Evolutionary conservation across 2,888 invertebrate species (phyloP), one percentile per base, ranked within the genome.

Genomic region (Chrysolina oricalcia): DNA sequence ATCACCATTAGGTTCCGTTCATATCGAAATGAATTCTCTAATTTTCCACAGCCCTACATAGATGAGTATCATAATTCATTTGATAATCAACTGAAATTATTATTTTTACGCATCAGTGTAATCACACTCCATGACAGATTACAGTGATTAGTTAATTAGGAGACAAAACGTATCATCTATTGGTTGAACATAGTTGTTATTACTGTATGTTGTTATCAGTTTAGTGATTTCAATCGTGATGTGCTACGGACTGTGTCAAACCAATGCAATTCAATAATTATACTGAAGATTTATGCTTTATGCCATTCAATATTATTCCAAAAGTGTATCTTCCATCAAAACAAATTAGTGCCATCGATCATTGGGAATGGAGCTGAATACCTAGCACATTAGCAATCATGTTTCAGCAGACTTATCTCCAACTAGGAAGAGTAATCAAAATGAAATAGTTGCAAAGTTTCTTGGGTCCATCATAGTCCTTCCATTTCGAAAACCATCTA

Each of bases 261-360:
- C 35, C 15, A 27, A 65, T 59, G 65, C 68, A 72, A 78, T 78
- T 78, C 74, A 78, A 78, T 78, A 76, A 78, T 76, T 76, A 23
- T 56, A 21, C 21, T 23, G 3, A 4, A 19, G 23, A 56, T 56
- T 56, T 56, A 56, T 23, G 56, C 13, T 23, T 48, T 3, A 48
- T 23, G 19, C 15, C 23, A 23, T 56, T 56, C 21, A 56, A 56
- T 56, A 13, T 17, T 17, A 48, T 17, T 48, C 17, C 48, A 15
- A 15, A 56, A 56, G 15, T 56, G 56, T 13, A 23, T 9, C 6
- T 11, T 23, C 11, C 6, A 56, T 21, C 11, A 13, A 13, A 23
- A 56, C 23, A 56, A 13, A 5, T 19, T 5, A 13, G 56, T 23
- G 23, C 9, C 3, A 3, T 56, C 23, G 15, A 8, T n/a, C 6